A percentile compares a stretch with the other conserved stretches of the same genome.
phyloP scores from a whole-genome alignment of 1,140 invertebrate species.

The Physella acuta region DNA sequence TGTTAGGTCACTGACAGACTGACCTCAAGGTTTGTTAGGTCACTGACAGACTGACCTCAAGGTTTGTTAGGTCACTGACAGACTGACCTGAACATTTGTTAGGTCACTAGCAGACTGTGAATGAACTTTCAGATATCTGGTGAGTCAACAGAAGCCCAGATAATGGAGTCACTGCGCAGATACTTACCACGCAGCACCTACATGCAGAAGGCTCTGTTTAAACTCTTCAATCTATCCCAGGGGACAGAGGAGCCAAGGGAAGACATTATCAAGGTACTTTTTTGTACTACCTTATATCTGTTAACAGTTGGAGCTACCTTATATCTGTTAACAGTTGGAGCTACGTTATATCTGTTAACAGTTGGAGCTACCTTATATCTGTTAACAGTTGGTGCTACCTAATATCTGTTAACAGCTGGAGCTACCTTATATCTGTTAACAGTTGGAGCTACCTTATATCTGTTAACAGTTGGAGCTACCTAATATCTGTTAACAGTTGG shows the following conservation, averaged over 20 bases:
- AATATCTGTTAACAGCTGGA: conserved; percentile 64
- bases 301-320: conserved; percentile 68
- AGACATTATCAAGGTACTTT: conserved; percentile 65
- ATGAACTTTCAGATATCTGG: conserved; percentile 66
- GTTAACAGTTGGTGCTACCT: conserved; percentile 68
- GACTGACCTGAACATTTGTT: too few relatives aligned
- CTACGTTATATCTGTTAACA: conserved; percentile 62
- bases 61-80: too few relatives aligned
- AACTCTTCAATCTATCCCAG: conserved; percentile 71
- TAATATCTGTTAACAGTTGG: conserved; percentile 62
- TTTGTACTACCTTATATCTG: conserved; percentile 8
- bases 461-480: conserved; percentile 68
- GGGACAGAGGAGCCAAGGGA: conserved; percentile 66
- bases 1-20: too few relatives aligned
- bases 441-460: conserved; percentile 69
- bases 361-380: conserved; percentile 67
- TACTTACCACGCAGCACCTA: conserved; percentile 69
- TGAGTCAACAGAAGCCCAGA: conserved; percentile 68
- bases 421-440: conserved; percentile 59
- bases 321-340: conserved; percentile 65
- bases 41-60: too few relatives aligned
- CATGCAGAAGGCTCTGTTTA: conserved; percentile 74
- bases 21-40: too few relatives aligned
- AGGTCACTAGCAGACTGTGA: too few relatives aligned
- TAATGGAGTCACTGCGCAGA: conserved; percentile 68